These are phyloP conservation scores for Onychorhynchus coronatus DNA, from an alignment of 2,113 vertebrate species.

Conservation along the genomic window DNA sequence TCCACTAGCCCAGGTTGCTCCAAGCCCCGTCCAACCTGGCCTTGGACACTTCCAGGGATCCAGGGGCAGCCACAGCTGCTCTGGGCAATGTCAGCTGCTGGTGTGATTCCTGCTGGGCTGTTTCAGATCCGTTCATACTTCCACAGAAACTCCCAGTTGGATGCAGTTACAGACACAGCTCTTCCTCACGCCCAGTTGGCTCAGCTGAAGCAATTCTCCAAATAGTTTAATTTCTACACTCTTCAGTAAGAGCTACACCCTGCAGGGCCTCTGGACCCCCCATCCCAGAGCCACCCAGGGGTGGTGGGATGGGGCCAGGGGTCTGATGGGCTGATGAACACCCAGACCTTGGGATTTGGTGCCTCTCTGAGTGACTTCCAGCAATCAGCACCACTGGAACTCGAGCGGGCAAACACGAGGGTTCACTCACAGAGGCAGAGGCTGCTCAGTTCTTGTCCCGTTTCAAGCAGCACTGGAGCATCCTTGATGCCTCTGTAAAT, in stretches of 20 bases:
- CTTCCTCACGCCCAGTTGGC: not conserved
- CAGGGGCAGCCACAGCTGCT: not conserved
- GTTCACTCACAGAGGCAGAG: not conserved
- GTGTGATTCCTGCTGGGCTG: not conserved
- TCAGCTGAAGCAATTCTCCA: not conserved
- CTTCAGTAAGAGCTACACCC: not conserved
- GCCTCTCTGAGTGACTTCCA: not conserved
- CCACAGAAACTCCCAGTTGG: not conserved
- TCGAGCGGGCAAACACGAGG: not conserved
- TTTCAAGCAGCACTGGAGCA: not conserved
- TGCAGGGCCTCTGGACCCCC: not conserved
- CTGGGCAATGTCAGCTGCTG: not conserved
- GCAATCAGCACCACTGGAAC: not conserved
- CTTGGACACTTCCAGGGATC: not conserved
- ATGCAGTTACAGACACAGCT: not conserved
- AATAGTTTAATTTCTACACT: not conserved
- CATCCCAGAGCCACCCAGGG: not conserved
- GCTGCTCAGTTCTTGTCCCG: not conserved
- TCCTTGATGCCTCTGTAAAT: conserved; percentile 26
- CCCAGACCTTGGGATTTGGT: not conserved
- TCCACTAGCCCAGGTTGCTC: not conserved
- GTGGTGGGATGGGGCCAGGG: not conserved
- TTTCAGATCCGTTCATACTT: not conserved
- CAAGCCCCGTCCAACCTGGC: not conserved
- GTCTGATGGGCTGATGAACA: not conserved